Conservation (phyloP, 1,140 invertebrate genomes). For the Microplitis demolitor region DNA sequence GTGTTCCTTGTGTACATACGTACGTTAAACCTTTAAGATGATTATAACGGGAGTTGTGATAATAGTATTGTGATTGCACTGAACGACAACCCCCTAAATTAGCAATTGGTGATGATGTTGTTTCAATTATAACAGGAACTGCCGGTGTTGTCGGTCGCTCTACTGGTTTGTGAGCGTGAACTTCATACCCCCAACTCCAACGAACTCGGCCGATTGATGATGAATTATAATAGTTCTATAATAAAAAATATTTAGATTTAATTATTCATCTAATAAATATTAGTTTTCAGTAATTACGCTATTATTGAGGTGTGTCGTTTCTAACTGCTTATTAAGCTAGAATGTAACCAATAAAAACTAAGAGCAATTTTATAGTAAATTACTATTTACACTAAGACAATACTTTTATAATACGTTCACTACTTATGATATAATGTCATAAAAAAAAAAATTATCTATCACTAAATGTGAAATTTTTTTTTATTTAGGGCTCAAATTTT, state of each 20-base stretch:
- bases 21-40: slow-evolving; percentile 20
- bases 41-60: slow-evolving; percentile 16
- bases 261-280: background rate
- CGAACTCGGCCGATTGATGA: slow-evolving; percentile 3
- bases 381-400: too few species aligned
- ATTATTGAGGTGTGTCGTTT: background rate
- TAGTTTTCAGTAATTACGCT: background rate
- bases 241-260: background rate
- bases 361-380: too few species aligned
- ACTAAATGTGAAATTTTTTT: too few species aligned
- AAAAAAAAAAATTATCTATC: too few species aligned
- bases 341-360: too few species aligned
- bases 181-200: slow-evolving; percentile 16
- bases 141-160: slow-evolving; percentile 4
- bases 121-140: slow-evolving; percentile 8
- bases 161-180: slow-evolving; percentile 1
- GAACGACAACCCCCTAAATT: slow-evolving; percentile 23
- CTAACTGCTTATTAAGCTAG: too few species aligned
- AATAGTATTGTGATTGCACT: slow-evolving; percentile 15
- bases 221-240: slow-evolving; percentile 21
- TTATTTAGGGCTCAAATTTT: too few species aligned
- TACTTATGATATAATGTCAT: too few species aligned
- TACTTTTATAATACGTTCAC: too few species aligned
- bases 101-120: slow-evolving; percentile 3
- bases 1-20: slow-evolving; percentile 20